phyloP scores from a whole-genome alignment of 2,888 invertebrate species.

The Physocephala rufipes region DNA sequence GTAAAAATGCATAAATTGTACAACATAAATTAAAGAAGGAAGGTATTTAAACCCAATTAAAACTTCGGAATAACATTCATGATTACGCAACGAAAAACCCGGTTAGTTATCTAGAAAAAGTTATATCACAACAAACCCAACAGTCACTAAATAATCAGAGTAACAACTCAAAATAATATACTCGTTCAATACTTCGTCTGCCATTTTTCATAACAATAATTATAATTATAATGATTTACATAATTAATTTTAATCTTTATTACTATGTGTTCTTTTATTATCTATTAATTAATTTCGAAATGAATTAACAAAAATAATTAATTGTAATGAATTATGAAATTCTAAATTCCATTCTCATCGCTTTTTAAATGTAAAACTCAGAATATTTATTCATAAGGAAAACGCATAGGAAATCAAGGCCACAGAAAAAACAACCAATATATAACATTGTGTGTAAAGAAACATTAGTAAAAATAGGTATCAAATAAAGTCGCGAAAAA shows the following conservation, averaged over 20 bases:
- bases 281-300: constrained; percentile 2
- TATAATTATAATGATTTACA: background rate
- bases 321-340: constrained; percentile 31
- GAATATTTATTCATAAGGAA: constrained; percentile 22
- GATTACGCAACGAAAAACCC: background rate
- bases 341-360: constrained; percentile 30
- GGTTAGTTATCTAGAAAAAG: constrained; percentile 1
- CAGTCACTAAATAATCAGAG: background rate
- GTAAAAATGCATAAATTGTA: background rate
- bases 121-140: too few relatives aligned
- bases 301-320: constrained; percentile 33
- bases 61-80: too few relatives aligned
- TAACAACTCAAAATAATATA: constrained; percentile 19
- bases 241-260: constrained; percentile 22
- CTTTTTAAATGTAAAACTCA: constrained; percentile 37
- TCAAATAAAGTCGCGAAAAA: constrained; percentile 34
- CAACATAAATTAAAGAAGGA: background rate
- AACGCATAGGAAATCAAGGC: background rate
- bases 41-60: constrained; percentile 3
- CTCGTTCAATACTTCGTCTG: constrained; percentile 19
- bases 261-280: constrained; percentile 26
- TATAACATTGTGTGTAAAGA: constrained; percentile 26
- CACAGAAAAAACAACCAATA: constrained; percentile 8
- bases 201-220: constrained; percentile 25
- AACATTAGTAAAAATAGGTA: constrained; percentile 33